These are phyloP conservation scores for Chaetorhynchus papuensis DNA, from an alignment of 2,113 vertebrate species.

Conservation along the genomic window DNA sequence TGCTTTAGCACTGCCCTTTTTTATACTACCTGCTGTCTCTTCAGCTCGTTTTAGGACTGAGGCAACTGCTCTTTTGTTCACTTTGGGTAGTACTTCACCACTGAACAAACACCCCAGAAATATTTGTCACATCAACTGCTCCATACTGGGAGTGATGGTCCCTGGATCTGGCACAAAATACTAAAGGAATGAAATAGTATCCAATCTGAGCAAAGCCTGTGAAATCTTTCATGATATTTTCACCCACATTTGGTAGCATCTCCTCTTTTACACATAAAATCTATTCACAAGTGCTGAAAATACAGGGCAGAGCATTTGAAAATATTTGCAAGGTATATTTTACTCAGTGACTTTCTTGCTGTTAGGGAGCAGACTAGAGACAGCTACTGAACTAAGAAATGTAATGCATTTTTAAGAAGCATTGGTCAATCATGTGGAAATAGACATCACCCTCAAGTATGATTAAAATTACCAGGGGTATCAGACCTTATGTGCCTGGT, in stretches of 20 bases:
- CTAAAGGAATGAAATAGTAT: background rate
- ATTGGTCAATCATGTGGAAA: background rate
- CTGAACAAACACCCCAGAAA: background rate
- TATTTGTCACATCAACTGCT: background rate
- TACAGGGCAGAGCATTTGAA: background rate
- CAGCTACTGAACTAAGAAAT: background rate
- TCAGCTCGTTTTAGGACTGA: background rate
- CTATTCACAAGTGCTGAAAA: background rate
- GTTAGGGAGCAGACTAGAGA: background rate
- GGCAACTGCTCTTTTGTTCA: background rate
- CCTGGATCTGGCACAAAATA: background rate
- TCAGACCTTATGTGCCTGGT: background rate
- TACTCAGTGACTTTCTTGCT: background rate
- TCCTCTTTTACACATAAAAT: background rate
- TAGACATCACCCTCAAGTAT: background rate
- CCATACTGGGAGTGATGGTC: background rate
- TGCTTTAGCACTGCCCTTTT: background rate
- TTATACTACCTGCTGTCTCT: background rate
- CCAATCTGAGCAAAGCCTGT: background rate
- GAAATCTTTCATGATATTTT: background rate
- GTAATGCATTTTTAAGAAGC: background rate
- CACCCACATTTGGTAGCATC: background rate
- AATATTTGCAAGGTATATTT: background rate
- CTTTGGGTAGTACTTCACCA: background rate
- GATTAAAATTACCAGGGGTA: background rate